These are phyloP conservation scores for Athene cunicularia DNA, from an alignment of 2,113 vertebrate genomes.

Conservation along the genomic window DNA sequence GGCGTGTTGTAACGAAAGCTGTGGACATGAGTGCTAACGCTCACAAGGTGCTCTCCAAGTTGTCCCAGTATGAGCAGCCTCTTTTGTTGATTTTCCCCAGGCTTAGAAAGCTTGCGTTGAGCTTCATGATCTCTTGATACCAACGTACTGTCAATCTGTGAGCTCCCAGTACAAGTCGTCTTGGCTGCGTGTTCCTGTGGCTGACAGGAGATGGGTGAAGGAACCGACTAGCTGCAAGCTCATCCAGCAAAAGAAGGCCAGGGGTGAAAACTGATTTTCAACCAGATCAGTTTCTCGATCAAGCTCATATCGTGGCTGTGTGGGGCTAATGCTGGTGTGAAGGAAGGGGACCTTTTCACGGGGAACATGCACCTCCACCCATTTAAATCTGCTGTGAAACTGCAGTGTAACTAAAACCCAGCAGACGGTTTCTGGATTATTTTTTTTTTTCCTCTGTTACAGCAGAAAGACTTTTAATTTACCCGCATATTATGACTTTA, in stretches of 20 bases:
- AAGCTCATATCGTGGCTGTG: background rate
- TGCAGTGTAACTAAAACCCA: background rate
- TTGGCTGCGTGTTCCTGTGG: background rate
- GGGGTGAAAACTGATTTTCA: background rate
- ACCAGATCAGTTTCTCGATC: background rate
- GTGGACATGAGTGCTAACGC: background rate
- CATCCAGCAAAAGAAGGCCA: background rate
- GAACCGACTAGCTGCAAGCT: background rate
- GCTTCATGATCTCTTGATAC: background rate
- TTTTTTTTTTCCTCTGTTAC: background rate
- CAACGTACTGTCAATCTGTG: background rate
- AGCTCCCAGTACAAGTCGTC: background rate
- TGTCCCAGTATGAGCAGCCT: background rate
- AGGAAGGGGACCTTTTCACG: background rate
- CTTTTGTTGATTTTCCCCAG: background rate
- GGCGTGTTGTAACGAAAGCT: rapidly evolving
- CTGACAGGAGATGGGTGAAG: background rate
- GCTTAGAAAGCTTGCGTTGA: background rate
- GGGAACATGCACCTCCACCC: background rate
- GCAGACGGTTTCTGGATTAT: background rate
- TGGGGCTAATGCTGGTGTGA: background rate
- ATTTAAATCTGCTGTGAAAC: background rate
- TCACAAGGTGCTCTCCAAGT: background rate
- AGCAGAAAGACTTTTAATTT: constrained; percentile 58
- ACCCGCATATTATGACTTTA: constrained; percentile 33